Evolutionary conservation across 2,797 vertebrate genomes (phyloP), one percentile per base, ranked within the genome.

Genomic region (Toxotes lorentzi): DNA sequence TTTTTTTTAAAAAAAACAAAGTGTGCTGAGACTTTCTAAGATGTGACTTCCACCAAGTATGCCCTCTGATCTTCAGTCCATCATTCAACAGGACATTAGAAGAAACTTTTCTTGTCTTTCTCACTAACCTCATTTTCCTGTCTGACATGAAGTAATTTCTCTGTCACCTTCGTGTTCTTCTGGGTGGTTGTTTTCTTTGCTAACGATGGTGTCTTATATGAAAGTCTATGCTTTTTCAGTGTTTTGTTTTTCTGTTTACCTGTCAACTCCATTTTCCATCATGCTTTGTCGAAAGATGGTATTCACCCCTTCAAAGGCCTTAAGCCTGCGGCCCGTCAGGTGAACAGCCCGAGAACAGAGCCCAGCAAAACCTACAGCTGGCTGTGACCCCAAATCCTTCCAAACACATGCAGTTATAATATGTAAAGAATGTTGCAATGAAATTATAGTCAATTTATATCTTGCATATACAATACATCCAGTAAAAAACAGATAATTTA

Each of bases 281-380:
- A 97, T 97, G 95, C 96, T 97, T 96, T 96, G 96, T 99, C 97
- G 97, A 98, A 99, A 99, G 98, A 99, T 99, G 98, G 98, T 97
- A 98, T 99, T 99, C 98, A 97, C 98, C 98, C 98, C 98, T 99
- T 99, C 98, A 99, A 99, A 99, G 98, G 97, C 98, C 97, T 96
- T 96, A 98, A 99, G 98, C 98, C 98, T 99, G 98, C 98, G 98
- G 97, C 98, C 98, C 97, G 97, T 97, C 97, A 94, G 94, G 98
- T 95, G 98, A 98, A 99, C 98, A 99, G 98, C 98, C 97, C 97
- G 98, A 96, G 97, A 98, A 98, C 98, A 98, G 95, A 97, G 96
- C 65, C 93, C 96, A 94, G 96, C 93, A 92, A 94, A 91, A 96
- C 96, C 95, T 95, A 93, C 96, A 96, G 95, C 88, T 95, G 95